phyloP scores from a whole-genome alignment of 2,113 vertebrate genomes.

The Proteles cristata region DNA sequence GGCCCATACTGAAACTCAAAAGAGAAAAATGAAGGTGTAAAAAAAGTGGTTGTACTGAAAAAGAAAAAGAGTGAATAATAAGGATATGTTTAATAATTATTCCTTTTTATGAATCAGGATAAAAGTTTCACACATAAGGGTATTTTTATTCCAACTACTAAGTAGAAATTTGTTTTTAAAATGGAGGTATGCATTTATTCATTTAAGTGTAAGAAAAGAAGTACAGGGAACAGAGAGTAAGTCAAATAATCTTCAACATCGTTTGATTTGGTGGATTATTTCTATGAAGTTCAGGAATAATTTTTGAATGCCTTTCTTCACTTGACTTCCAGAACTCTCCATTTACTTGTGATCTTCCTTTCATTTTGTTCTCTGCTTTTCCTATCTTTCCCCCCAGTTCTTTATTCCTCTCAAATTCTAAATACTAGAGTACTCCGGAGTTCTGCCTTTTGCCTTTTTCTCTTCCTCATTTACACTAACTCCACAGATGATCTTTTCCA shows the following conservation, averaged over 20 bases:
- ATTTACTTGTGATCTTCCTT: not conserved
- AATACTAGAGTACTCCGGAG: not conserved
- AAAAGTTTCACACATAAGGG: not conserved
- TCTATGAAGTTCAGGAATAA: not conserved
- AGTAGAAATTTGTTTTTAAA: not conserved
- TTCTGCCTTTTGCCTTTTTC: not conserved
- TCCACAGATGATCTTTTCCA: not conserved
- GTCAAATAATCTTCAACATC: not conserved
- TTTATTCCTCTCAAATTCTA: not conserved
- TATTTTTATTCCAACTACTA: not conserved
- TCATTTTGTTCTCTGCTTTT: not conserved
- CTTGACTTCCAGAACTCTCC: not conserved
- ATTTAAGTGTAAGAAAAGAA: not conserved
- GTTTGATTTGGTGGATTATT: not conserved
- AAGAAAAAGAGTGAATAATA: not conserved
- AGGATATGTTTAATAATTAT: not conserved
- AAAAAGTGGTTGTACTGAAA: not conserved
- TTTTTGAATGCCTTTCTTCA: not conserved
- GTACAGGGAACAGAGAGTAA: not conserved
- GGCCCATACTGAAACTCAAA: not conserved
- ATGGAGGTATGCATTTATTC: not conserved
- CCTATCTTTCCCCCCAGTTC: not conserved
- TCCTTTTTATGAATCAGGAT: not conserved
- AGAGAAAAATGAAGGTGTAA: not conserved
- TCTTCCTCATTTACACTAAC: not conserved